Evolutionary conservation across 1,140 invertebrate genomes (phyloP).

Genomic region (Oppia nitens): DNA sequence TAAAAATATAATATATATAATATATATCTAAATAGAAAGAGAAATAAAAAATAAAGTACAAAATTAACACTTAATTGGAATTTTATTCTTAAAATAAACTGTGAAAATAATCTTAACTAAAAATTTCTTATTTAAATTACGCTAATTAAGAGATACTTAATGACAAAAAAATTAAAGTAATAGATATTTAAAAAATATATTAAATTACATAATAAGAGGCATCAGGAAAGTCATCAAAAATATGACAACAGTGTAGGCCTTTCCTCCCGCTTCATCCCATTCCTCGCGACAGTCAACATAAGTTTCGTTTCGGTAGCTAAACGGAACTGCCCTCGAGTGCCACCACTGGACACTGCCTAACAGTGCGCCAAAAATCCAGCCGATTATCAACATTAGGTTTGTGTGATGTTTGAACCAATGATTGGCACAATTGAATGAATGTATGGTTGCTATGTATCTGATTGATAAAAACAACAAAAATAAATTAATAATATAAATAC

Average conservation of each 20-base stretch:
- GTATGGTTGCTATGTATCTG: neutral
- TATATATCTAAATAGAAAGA: no score
- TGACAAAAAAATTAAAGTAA: no score
- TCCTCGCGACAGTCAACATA: slow-evolving; percentile 29
- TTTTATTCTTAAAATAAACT: no score
- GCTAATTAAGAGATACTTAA: no score
- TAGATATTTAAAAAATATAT: no score
- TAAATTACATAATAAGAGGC: slow-evolving; percentile 31
- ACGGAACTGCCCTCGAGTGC: slow-evolving; percentile 26
- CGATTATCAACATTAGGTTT: slow-evolving; percentile 26
- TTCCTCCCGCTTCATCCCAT: slow-evolving; percentile 22
- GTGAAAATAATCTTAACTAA: no score
- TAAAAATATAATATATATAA: no score
- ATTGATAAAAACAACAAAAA: neutral
- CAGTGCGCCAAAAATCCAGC: slow-evolving; percentile 30
- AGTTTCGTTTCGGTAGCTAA: slow-evolving; percentile 24
- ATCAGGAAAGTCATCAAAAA: slow-evolving; percentile 35
- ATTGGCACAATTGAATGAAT: neutral
- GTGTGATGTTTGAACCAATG: neutral
- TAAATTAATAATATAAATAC: no score
- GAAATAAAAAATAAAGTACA: no score
- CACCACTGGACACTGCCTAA: slow-evolving; percentile 31
- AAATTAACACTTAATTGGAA: no score
- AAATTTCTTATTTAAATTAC: no score
- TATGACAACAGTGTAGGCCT: slow-evolving; percentile 30